Percentiles rank a stretch among this genome's conserved stretches.
Conservation (phyloP, 2,113 vertebrate genomes). For the Pogonocichla stellata region DNA sequence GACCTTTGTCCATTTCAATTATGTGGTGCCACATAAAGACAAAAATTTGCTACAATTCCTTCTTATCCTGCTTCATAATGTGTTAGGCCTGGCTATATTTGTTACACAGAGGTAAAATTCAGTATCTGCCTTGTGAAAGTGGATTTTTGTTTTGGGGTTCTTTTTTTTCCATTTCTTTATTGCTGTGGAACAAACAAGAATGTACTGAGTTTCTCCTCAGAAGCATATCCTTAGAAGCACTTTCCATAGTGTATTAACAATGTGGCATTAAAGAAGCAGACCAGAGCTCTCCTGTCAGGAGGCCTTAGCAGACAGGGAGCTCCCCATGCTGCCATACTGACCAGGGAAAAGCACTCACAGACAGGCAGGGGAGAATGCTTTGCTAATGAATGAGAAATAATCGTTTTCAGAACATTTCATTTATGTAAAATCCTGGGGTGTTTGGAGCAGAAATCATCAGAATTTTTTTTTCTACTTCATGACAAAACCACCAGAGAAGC, state of each 20-base stretch:
- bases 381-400: not conserved
- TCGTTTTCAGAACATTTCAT: not conserved
- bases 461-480: not conserved
- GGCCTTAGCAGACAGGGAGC: not conserved
- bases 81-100: not conserved
- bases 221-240: not conserved
- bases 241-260: not conserved
- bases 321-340: not conserved
- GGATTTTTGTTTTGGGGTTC: not conserved
- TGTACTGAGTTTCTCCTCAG: not conserved
- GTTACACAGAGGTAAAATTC: not conserved
- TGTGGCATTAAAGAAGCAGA: not conserved
- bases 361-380: not conserved
- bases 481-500: not conserved
- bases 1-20: not conserved
- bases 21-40: not conserved
- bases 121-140: not conserved
- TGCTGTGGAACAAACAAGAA: not conserved
- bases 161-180: not conserved
- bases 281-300: not conserved
- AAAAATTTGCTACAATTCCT: not conserved
- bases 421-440: not conserved
- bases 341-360: rapidly evolving
- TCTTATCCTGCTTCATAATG: not conserved
- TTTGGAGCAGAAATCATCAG: not conserved